Evolutionary conservation across 2,797 vertebrate species (phyloP).

Genomic region (Podargus strigoides): DNA sequence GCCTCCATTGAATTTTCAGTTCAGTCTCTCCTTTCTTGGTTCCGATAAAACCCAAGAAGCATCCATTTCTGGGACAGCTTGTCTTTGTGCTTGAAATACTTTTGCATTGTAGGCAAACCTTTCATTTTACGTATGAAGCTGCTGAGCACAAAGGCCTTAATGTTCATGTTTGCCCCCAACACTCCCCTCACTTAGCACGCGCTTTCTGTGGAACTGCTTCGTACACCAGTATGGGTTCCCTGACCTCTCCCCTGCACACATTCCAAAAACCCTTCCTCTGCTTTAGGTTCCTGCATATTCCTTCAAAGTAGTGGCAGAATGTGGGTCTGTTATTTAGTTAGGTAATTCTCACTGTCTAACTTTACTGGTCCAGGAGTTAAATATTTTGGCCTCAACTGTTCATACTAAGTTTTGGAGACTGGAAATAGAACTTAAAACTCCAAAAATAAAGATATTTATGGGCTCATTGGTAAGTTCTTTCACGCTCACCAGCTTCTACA

Average conservation of each 20-base stretch:
- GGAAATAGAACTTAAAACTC: neutral
- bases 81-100: neutral
- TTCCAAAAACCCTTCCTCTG: neutral
- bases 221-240: neutral
- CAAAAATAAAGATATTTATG: no score
- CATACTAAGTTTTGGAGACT: neutral
- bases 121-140: neutral
- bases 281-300: neutral
- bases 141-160: neutral
- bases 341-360: neutral
- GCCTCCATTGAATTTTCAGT: neutral
- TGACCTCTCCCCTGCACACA: neutral
- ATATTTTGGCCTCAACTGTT: neutral
- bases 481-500: neutral
- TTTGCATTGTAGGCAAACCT: neutral
- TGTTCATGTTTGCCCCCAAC: fast-evolving
- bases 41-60: neutral
- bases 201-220: neutral
- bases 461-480: neutral
- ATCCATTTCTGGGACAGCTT: neutral
- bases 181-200: fast-evolving
- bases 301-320: neutral
- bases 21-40: neutral
- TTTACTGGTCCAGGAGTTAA: neutral
- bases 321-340: neutral